Percentiles rank a stretch among this genome's conserved stretches.
Evolutionary conservation across 2,113 vertebrate species (phyloP).

Genomic region (Orcinus orca): DNA sequence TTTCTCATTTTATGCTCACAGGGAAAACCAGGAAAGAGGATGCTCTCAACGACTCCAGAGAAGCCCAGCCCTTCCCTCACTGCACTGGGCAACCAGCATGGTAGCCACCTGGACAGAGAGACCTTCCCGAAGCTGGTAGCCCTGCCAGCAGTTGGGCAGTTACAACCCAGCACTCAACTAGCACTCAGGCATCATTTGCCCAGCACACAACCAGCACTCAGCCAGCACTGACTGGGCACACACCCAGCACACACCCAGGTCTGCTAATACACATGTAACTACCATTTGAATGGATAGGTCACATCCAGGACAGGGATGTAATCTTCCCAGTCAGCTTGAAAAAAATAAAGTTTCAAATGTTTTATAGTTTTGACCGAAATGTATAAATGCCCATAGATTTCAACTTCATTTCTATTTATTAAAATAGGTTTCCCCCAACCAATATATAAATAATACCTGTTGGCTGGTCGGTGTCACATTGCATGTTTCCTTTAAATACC

Average conservation of each 20-base stretch:
- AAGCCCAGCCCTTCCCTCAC: not conserved
- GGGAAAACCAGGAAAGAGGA: not conserved
- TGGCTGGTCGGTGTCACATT: not conserved
- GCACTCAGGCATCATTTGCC: not conserved
- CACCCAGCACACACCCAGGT: not conserved
- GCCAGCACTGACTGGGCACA: not conserved
- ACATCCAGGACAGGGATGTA: not conserved
- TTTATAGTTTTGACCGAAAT: not conserved
- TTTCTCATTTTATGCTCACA: not conserved
- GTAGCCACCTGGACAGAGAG: fast-evolving
- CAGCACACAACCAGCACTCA: not conserved
- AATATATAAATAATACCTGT: not conserved
- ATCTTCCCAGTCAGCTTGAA: not conserved
- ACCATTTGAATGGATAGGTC: fast-evolving
- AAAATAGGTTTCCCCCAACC: not conserved
- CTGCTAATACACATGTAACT: not conserved
- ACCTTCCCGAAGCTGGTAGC: not conserved
- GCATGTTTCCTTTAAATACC: not conserved
- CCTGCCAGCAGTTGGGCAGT: not conserved
- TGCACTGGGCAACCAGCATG: not conserved
- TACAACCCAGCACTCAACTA: not conserved
- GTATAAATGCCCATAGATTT: not conserved
- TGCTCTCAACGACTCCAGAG: not conserved
- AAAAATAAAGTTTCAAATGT: not conserved
- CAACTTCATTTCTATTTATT: not conserved